Base-by-base conservation (phyloP, 2,888 invertebrate genomes). In the Scrobipalpa atriplicella region DNA sequence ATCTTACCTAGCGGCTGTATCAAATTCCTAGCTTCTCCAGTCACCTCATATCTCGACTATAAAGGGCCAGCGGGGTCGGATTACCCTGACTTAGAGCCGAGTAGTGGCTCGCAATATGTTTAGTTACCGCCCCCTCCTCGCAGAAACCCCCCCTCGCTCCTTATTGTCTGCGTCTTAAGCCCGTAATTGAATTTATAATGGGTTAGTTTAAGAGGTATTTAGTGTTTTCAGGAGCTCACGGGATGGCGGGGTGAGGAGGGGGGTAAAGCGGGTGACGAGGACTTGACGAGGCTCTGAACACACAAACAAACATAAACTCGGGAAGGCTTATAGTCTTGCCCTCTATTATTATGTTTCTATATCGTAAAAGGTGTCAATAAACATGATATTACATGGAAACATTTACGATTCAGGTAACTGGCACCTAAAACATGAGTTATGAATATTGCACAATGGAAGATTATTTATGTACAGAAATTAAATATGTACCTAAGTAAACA, bases 131-230 rank as follows among this genome's bases (percentile, higher is more conserved):
- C 71, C 72, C 68, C 52, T n/a, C 58, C 61, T 67, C 70, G 69
- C 69, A 71, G 65, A 70, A 19, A n/a, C 16, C 72, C 73, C 74
- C 78, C 79, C 75, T 77, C 75, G 81, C 81, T 80, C 79, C 86
- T 85, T 86, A 89, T 87, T 86, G 85, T 88, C 84, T 86, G 74
- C 84, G 83, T 86, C 87, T 87, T 87, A 82, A 84, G 83, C 76
- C 76, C 82, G 84, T 91, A 89, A 90, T 91, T 89, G 90, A 90
- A 91, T 90, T 89, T 90, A 90, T 91, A 91, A 91, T 89, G 82
- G 88, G 85, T 87, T 86, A 87, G 87, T 89, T 88, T 83, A 86
- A 80, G 82, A 78, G 82, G 87, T 88, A 85, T 89, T 89, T 86
- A 88, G 85, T 81, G 81, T 85, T 82, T 83, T 82, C 79, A 69